Conservation (phyloP, 2,888 invertebrate species). For the Therioaphis trifolii region DNA sequence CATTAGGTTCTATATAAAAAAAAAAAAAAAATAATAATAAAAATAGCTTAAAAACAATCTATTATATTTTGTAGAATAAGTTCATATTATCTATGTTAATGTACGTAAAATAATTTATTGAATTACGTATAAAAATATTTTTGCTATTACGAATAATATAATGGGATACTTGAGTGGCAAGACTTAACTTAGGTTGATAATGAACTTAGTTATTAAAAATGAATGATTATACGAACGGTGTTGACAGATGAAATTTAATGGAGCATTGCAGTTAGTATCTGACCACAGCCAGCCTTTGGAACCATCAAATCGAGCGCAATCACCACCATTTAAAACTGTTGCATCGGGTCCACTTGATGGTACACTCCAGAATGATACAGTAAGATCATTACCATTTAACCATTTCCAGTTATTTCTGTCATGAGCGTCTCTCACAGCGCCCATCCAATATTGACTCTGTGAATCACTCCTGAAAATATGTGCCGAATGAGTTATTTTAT, state of each 20-base stretch:
- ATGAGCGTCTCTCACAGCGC: conserved; percentile 85
- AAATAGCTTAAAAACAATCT: no score
- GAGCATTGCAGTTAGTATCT: conserved; percentile 86
- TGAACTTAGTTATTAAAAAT: not conserved
- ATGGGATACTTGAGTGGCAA: no score
- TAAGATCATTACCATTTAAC: conserved; percentile 88
- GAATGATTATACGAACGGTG: conserved; percentile 80
- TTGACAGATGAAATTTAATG: conserved; percentile 91
- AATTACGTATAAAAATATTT: no score
- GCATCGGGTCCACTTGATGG: conserved; percentile 74
- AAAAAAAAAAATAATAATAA: no score
- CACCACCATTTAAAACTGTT: conserved; percentile 73
- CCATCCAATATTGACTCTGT: conserved; percentile 95
- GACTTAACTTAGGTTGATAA: not conserved
- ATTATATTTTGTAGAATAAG: no score
- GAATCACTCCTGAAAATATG: conserved; percentile 78
- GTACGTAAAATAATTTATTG: no score
- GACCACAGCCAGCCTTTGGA: conserved; percentile 96
- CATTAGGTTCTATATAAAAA: conserved; percentile 79
- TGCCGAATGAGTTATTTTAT: not conserved
- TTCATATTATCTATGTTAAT: no score
- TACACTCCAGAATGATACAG: conserved; percentile 91
- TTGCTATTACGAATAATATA: no score
- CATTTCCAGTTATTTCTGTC: conserved; percentile 87
- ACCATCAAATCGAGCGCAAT: conserved; percentile 90